Evolutionary conservation across 1,140 invertebrate genomes (phyloP), one percentile per base, ranked within the genome.

Genomic region (Phymorhynchus buccinoides): DNA sequence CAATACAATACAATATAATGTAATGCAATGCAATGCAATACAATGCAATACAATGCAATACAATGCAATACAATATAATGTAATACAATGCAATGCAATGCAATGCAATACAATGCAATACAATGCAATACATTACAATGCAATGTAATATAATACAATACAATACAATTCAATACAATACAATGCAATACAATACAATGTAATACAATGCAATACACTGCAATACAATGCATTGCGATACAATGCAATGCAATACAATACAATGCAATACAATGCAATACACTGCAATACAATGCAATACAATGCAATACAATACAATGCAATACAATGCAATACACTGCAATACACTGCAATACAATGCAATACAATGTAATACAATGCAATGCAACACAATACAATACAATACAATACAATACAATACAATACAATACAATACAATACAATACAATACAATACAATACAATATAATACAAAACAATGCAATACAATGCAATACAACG

Each of bases 391-490:
- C 71, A 35, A 79, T 37, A 77, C 68, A 80, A 84, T 44, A 42
- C 71, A 14, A 84, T 48, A 39, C 68, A 84, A 84, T 80, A 80
- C 71, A 84, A 42, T 44, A 52, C 41, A 78, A 42, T 78, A 37
- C 68, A 85, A 81, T 85, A 35, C 75, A 80, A 56, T 85, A 22
- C 75, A 22, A n/a, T 48, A 30, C 75, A 80, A 81, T 85, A 44
- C 75, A 81, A 85, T 81, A 42, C 73, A 37, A 81, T 30, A 82
- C 75, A 41, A 9, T 82, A 14, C 77, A 41, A 82, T 48, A 52
- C 42, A 52, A 85, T 85, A 56, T 35, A 80, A 42, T 81, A 48
- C 35, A 85, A 56, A 9, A 56, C 52, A 48, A 81, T 37, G 56
- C 48, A 85, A 85, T 35, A 41, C 75, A 32, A 81, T 81, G 56